phyloP scores from a whole-genome alignment of 2,888 invertebrate genomes.

The Gasteruption jaculator region DNA sequence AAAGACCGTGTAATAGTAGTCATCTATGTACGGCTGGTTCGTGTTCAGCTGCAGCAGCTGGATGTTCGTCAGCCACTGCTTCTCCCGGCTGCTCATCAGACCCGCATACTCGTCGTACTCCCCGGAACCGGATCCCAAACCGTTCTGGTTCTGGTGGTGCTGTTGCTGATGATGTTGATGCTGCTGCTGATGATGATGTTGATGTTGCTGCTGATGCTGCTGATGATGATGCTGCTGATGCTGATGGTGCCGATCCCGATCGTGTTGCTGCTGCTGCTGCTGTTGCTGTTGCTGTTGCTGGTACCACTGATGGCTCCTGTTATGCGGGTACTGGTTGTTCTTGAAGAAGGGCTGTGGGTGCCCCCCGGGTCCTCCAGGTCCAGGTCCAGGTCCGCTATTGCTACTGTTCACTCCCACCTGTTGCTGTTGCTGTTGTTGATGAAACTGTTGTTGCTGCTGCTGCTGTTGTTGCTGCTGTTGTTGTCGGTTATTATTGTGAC shows the following conservation, averaged over 20 bases:
- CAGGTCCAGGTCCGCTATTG: too few relatives aligned
- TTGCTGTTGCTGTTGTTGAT: too few relatives aligned
- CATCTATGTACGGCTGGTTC: conserved; percentile 93
- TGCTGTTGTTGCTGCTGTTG: too few relatives aligned
- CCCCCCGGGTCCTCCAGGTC: too few relatives aligned
- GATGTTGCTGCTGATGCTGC: conserved; percentile 47
- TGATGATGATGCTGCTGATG: conserved; percentile 42
- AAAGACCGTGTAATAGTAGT: conserved; percentile 86
- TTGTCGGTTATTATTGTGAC: too few relatives aligned
- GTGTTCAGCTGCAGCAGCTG: conserved; percentile 91
- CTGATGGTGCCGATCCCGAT: conserved; percentile 32
- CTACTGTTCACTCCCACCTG: conserved; percentile 26
- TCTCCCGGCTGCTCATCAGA: conserved; percentile 89
- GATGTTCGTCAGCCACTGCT: conserved; percentile 95
- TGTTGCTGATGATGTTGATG: conserved; percentile 34
- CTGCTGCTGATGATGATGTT: conserved; percentile 38
- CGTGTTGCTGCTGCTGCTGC: conserved; percentile 47
- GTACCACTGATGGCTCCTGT: too few relatives aligned
- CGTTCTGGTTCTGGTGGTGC: conserved; percentile 35
- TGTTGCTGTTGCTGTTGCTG: conserved; percentile 24
- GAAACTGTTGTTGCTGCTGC: too few relatives aligned
- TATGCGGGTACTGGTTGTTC: conserved; percentile 42
- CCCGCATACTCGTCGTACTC: conserved; percentile 80
- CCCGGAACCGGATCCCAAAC: conserved; percentile 37
- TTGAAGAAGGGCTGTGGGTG: conserved; percentile 48